Evolutionary conservation across 2,797 vertebrate genomes (phyloP).

Genomic region (Varecia variegata): DNA sequence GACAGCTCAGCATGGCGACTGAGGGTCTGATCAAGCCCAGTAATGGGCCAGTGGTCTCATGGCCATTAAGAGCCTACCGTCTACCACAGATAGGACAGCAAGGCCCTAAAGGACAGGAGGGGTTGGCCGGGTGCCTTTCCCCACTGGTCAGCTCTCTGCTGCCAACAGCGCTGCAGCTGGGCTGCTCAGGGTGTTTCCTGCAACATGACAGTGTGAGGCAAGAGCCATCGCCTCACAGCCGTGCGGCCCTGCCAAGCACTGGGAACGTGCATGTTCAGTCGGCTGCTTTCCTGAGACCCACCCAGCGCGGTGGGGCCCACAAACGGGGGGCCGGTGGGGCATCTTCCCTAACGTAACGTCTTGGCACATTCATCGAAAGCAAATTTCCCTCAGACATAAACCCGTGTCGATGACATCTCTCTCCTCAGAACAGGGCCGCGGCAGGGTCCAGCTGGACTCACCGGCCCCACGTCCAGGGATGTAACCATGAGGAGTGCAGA

Average conservation of each 20-base stretch:
- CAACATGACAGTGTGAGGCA: slow-evolving; percentile 45
- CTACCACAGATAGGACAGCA: background rate
- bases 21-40: background rate
- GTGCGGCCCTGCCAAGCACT: background rate
- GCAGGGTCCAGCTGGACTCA: background rate
- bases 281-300: background rate
- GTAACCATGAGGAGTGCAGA: background rate
- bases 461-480: background rate
- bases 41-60: background rate
- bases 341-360: background rate
- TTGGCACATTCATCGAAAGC: slow-evolving; percentile 28
- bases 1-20: background rate
- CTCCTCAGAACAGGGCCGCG: background rate
- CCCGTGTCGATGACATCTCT: background rate
- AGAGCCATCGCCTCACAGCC: background rate
- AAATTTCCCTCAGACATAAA: background rate
- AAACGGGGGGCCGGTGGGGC: background rate
- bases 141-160: background rate
- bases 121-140: background rate
- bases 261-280: background rate
- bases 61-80: background rate
- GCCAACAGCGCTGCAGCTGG: slow-evolving; percentile 21
- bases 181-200: background rate
- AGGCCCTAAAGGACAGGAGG: background rate
- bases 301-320: background rate